These are phyloP conservation scores for Xenus cinereus DNA, from an alignment of 2,113 vertebrate species.

Conservation along the genomic window DNA sequence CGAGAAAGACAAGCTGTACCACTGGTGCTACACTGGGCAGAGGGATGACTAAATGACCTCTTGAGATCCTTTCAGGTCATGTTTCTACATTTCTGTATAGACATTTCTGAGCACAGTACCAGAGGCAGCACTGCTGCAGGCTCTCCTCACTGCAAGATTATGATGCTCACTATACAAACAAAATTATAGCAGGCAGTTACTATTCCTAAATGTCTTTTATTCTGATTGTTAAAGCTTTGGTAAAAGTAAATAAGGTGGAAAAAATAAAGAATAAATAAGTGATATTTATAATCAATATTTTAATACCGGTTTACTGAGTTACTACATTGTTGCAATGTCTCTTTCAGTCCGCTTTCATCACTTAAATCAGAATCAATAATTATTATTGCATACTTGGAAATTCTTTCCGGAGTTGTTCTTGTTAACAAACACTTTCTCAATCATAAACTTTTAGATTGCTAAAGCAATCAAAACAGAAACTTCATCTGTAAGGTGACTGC, in stretches of 20 bases:
- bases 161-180: not conserved
- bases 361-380: not conserved
- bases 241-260: not conserved
- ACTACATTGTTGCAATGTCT: not conserved
- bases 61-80: not conserved
- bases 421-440: not conserved
- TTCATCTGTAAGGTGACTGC: not conserved
- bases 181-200: not conserved
- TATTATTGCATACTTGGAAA: not conserved
- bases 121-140: not conserved
- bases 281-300: not conserved
- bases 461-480: not conserved
- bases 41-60: not conserved
- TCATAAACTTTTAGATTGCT: not conserved
- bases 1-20: not conserved
- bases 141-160: not conserved
- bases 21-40: not conserved
- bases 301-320: not conserved
- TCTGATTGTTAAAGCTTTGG: not conserved
- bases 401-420: not conserved
- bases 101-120: not conserved
- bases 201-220: not conserved
- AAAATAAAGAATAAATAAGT: not conserved
- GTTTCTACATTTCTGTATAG: not conserved
- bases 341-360: not conserved